Evolutionary conservation across 2,888 invertebrate species (phyloP), one percentile per base, ranked within the genome.

Genomic region (Pharmacophagus antenor): DNA sequence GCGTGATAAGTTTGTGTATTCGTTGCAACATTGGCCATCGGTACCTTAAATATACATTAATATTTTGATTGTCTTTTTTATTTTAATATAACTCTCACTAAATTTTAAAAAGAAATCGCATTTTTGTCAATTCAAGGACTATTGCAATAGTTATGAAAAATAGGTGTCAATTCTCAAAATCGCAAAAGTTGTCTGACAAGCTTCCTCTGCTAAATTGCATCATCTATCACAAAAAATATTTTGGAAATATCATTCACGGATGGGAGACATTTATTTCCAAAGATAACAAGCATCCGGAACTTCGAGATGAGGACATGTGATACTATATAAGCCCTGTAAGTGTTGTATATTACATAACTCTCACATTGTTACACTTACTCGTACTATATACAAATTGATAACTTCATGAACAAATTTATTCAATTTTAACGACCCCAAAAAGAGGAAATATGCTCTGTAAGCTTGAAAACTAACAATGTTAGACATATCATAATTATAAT

Each of bases 41-140:
- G 60, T 56, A 60, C 60, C 56, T 56, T 58, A 51, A 55, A 60
- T 60, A 56, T 56, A 60, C 31, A 56, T 46, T 8, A 51, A 37
- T 52, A 44, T 20, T 50, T 44, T 55, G 18, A 37, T 10, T 27
- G 17, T 18, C 12, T 7, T 17, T 46, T 51, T 51, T 56, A 20
- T 44, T 61, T 56, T 47, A 12, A 44, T 44, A 22, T 31, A 31
- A 31, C 31, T 10, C 12, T 7, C 12, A 7, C 12, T 27, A 7
- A 27, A 8, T n/a, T n/a, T n/a, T n/a, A n/a, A n/a, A n/a, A n/a
- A n/a, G n/a, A n/a, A n/a, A n/a, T n/a, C n/a, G n/a, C n/a, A n/a
- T n/a, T n/a, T n/a, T n/a, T n/a, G n/a, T n/a, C n/a, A n/a, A n/a
- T n/a, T n/a, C n/a, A n/a, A n/a, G n/a, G n/a, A n/a, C n/a, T n/a